Evolutionary conservation across 2,797 vertebrate genomes (phyloP), one percentile per base, ranked within the genome.

Genomic region (Psittacula derbiana): DNA sequence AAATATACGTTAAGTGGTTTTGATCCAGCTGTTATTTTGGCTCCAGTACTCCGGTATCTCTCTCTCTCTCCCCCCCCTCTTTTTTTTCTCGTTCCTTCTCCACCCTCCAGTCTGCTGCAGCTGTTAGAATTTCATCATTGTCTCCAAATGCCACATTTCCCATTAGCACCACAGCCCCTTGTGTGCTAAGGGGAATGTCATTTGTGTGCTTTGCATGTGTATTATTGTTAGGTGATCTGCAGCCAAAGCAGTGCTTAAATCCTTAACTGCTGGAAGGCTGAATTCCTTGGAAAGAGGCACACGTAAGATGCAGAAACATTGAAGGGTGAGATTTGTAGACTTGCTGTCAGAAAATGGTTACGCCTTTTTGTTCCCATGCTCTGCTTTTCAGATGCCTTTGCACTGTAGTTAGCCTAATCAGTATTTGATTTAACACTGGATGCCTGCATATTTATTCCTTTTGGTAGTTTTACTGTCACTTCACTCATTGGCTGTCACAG

Each of bases 71-170:
- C 36, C 36, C 60, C n/a, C 64, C 36, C 0, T 3, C 31, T 40
- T 72, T 71, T 74, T 30, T 80, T 41, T 24, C 17, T 65, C 27
- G 19, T 1, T 8, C 4, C 2, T 7, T 23, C 20, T 53, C 33
- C 36, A 15, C 27, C 50, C 36, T 72, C 24, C 79, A 52, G 1
- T 76, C n/a, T 92, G 46, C 71, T 49, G 50, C 96, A 97, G 94
- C 96, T 97, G 95, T 96, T 96, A 83, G 64, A 80, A 64, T 93
- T 95, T 92, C 86, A 91, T 96, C 91, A 86, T 33, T 76, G 61
- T 83, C 75, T 95, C 23, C 61, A 64, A 83, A 93, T 80, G 38
- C 84, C 88, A 70, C 8, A 6, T 92, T 92, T 95, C 64, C 76
- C 76, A 69, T 94, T 84, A 90, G 47, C 30, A 36, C 66, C 82